A percentile compares a stretch with the other conserved stretches of the same genome.
Conservation (phyloP, 2,797 vertebrate species). For the Luscinia megarhynchos region DNA sequence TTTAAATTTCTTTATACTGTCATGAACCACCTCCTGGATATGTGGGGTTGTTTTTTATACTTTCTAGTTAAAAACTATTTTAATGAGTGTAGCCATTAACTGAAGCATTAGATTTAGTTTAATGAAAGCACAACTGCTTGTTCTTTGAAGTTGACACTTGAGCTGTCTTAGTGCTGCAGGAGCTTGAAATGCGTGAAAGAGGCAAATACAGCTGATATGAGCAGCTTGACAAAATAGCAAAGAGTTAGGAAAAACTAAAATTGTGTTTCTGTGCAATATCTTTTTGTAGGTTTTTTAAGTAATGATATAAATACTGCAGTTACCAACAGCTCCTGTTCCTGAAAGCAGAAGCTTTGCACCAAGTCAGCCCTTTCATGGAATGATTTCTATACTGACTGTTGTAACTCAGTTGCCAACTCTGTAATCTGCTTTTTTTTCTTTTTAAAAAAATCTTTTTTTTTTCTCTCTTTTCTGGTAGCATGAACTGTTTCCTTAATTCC, state of each 20-base stretch:
- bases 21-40: neutral
- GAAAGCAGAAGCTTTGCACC: neutral
- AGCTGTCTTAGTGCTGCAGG: neutral
- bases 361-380: neutral
- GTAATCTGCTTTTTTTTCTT: neutral
- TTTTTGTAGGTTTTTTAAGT: neutral
- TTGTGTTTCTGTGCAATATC: neutral
- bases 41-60: neutral
- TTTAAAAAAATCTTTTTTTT: neutral
- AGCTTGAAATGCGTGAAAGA: neutral
- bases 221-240: neutral
- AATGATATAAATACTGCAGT: neutral
- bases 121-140: neutral
- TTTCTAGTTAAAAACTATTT: neutral
- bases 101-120: neutral
- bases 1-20: neutral
- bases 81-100: neutral
- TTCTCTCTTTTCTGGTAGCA: neutral
- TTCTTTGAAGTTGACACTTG: neutral
- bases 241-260: neutral
- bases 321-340: neutral
- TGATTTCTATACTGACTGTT: neutral
- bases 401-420: neutral
- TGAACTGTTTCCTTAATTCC: conserved; percentile 71
- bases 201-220: neutral